Evolutionary conservation across 2,888 invertebrate species (phyloP), one percentile per base, ranked within the genome.

Genomic region (Lymantria monacha): DNA sequence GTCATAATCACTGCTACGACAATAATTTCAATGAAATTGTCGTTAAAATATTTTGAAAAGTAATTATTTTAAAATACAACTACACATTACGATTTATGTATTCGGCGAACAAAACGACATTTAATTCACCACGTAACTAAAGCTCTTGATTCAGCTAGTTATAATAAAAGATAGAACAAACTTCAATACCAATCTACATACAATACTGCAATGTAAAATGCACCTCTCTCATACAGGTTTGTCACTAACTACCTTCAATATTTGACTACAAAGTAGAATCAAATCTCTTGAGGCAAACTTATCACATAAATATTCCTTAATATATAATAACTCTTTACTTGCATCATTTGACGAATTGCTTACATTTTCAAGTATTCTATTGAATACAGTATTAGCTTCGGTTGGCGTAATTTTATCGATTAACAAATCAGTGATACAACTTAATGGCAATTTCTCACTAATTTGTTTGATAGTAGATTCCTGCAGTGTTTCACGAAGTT

Each of bases 261-360:
- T 51, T 9, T 82, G 61, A 68, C 78, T 81, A 70, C 87, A 85
- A 46, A 86, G 76, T 50, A 80, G 57, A 46, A 83, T 69, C 46
- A 87, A 74, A 49, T 83, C 78, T 61, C 69, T 81, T 31, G 67
- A 54, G 31, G 71, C 72, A 63, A 81, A 86, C 49, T 66, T 83
- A 13, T 79, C 61, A 54, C 61, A 68, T 12, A 88, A 57, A 59
- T 73, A 78, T 46, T 84, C 71, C 60, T 66, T 69, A 45, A 88
- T 49, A 55, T 76, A 72, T 1, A 72, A 59, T 33, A 85, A 63
- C 47, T 72, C 73, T 22, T 59, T 67, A 43, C 51, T 65, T 42
- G 48, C 60, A 53, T 67, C 57, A 12, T 58, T 53, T 15, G 59
- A 33, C 10, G 53, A 41, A 33, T 51, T 61, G 57, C 55, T 70